These are phyloP conservation scores for Lanistes nyassanus DNA, from an alignment of 1,140 invertebrate genomes.

Conservation along the genomic window DNA sequence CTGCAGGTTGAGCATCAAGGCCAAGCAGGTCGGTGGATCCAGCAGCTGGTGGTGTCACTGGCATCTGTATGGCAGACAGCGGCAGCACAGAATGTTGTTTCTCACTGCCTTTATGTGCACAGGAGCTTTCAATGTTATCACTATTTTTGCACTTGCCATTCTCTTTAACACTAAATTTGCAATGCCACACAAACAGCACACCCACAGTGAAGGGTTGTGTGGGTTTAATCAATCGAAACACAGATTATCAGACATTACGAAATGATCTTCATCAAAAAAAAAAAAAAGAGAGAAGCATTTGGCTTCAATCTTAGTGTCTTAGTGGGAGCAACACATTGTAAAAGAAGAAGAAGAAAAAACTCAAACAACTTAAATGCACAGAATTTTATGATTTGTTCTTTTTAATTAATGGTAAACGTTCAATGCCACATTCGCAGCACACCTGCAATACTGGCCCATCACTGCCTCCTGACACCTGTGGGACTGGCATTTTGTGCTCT, in stretches of 20 bases:
- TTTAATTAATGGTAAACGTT: not conserved
- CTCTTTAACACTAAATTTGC: no score
- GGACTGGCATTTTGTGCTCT: constrained; percentile 48
- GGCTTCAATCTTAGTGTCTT: no score
- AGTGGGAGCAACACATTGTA: no score
- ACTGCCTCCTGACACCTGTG: constrained; percentile 35
- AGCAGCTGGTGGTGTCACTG: constrained; percentile 36
- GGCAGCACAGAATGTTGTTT: not conserved
- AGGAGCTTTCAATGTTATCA: no score
- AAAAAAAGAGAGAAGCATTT: no score
- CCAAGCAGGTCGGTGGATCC: constrained; percentile 54
- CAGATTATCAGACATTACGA: no score
- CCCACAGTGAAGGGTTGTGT: no score
- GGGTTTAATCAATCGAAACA: no score
- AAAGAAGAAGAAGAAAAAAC: not conserved
- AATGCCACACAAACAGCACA: not conserved
- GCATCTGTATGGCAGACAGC: constrained; percentile 6
- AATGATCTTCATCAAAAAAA: no score
- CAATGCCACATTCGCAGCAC: not conserved
- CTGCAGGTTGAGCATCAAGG: constrained; percentile 35
- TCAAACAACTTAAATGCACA: no score
- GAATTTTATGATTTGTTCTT: not conserved
- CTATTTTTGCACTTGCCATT: no score
- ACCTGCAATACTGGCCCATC: constrained; percentile 24
- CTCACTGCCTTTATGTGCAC: no score